phyloP scores from a whole-genome alignment of 2,797 vertebrate genomes.

The Periparus ater region DNA sequence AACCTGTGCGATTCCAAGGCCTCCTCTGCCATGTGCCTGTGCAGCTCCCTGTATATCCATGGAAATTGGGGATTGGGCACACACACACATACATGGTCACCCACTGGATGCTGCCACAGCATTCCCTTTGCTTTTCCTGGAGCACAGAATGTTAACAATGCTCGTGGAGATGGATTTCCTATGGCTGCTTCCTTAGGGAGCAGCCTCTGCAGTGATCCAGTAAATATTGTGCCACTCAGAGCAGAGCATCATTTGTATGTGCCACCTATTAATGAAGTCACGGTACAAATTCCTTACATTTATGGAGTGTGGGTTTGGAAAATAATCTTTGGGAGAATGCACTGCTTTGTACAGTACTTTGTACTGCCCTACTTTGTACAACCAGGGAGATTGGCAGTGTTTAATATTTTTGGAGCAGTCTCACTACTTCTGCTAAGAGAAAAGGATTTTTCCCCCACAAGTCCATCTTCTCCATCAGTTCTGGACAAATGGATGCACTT shows the following conservation, averaged over 20 bases:
- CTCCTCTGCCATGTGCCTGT: neutral
- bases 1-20: neutral
- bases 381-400: neutral
- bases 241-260: neutral
- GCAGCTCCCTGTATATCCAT: neutral
- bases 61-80: neutral
- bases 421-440: neutral
- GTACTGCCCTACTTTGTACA: neutral
- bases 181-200: neutral
- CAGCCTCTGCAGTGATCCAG: neutral
- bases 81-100: neutral
- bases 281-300: neutral
- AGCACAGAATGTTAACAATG: neutral
- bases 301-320: neutral
- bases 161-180: neutral
- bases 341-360: neutral
- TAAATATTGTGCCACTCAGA: neutral
- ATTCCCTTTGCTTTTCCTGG: neutral
- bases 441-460: neutral
- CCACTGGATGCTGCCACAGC: neutral
- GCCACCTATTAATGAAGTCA: neutral
- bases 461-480: neutral
- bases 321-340: neutral
- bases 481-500: neutral
- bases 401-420: neutral